Percentiles rank a stretch among this genome's conserved stretches.
Conservation (phyloP, 2,888 invertebrate species). For the Pecten maximus region DNA sequence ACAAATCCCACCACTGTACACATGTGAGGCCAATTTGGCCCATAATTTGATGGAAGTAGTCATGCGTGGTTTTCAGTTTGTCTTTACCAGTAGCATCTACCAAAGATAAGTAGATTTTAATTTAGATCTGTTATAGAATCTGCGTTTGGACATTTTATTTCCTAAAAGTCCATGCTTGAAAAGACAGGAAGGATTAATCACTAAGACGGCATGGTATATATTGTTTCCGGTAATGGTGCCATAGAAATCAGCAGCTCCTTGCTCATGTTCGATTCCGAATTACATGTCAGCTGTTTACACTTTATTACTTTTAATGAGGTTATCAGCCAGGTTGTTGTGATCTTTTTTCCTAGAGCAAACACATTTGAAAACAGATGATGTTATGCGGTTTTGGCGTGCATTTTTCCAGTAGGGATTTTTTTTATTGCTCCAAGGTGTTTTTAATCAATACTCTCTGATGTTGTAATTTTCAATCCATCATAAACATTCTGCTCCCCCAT, state of each 20-base stretch:
- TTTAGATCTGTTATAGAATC: no score
- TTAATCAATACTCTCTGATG: not conserved
- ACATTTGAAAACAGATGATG: not conserved
- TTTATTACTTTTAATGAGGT: not conserved
- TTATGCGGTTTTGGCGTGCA: not conserved
- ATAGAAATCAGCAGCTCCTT: not conserved
- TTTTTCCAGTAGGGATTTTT: not conserved
- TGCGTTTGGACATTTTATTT: no score
- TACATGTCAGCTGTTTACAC: not conserved
- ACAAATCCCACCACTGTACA: constrained; percentile 19
- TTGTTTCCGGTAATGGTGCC: not conserved
- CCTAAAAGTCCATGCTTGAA: no score
- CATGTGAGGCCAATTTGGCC: not conserved
- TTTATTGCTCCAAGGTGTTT: not conserved
- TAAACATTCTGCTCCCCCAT: not conserved
- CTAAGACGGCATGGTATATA: not conserved
- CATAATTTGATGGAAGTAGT: not conserved
- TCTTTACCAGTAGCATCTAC: not conserved
- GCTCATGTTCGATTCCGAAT: not conserved
- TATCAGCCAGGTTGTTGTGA: not conserved
- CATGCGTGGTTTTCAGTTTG: not conserved
- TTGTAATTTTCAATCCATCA: not conserved
- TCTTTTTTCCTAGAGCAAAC: not conserved
- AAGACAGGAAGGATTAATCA: no score
- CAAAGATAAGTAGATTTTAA: no score